Percentiles rank a stretch among this genome's conserved stretches.
Evolutionary conservation across 2,797 vertebrate species (phyloP).

Genomic region (Nothura maculosa): DNA sequence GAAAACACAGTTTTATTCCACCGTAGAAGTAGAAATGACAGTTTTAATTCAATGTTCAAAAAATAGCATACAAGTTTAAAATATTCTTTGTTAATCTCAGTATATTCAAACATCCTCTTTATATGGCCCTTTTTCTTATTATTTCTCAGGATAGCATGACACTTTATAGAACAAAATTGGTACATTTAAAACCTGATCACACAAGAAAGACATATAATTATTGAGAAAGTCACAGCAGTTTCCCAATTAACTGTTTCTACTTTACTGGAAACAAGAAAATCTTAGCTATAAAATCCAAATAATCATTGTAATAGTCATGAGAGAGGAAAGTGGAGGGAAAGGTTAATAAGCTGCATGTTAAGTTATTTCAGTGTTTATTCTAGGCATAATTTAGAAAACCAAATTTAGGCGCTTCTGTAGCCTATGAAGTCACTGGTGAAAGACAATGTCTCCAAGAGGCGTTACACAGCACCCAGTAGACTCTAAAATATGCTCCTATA

Average conservation of each 20-base stretch:
- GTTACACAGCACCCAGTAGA: not conserved
- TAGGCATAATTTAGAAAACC: not conserved
- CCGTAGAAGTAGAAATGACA: not conserved
- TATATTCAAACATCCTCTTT: not conserved
- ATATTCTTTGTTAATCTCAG: not conserved
- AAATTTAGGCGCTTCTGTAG: not conserved
- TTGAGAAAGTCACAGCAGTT: constrained; percentile 1
- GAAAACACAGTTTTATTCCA: constrained; percentile 15
- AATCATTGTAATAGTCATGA: constrained; percentile 7
- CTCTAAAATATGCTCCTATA: not conserved
- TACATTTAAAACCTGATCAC: not conserved
- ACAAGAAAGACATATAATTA: constrained; percentile 15
- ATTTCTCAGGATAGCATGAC: not conserved
- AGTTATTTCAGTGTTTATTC: not conserved
- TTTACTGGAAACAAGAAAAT: constrained; percentile 19
- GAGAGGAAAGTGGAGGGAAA: constrained; percentile 1
- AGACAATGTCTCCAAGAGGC: not conserved
- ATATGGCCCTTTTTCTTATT: not conserved
- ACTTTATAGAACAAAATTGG: not conserved
- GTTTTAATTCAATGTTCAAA: not conserved
- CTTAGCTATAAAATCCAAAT: constrained; percentile 18
- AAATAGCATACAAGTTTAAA: not conserved
- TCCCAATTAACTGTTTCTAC: not conserved
- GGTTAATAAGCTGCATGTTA: constrained; percentile 17
- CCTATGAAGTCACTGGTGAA: not conserved